A percentile compares a stretch with the other conserved stretches of the same genome.
Conservation (phyloP, 2,113 vertebrate species). For the Opisthocomus hoazin region DNA sequence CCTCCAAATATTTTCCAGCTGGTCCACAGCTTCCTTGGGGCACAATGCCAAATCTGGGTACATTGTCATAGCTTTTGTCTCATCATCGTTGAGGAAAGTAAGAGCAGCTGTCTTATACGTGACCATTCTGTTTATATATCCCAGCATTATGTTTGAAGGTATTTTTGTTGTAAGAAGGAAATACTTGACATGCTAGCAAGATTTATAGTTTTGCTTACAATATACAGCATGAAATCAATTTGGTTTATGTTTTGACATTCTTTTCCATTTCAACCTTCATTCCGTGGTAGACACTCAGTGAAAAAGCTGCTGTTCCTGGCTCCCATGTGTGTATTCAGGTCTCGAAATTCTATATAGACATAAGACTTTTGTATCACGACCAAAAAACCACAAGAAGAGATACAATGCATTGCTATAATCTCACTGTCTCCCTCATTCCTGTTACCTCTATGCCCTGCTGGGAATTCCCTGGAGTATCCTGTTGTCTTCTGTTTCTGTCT, state of each 20-base stretch:
- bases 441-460: constrained; percentile 56
- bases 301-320: neutral
- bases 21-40: neutral
- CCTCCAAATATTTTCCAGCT: neutral
- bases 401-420: neutral
- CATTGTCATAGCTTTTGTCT: neutral
- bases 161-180: neutral
- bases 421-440: neutral
- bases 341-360: neutral
- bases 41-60: neutral
- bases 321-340: neutral
- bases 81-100: neutral
- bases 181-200: neutral
- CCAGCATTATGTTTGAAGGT: neutral
- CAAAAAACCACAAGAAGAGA: neutral
- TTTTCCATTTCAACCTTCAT: neutral
- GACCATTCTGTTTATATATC: neutral
- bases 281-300: neutral
- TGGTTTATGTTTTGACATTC: neutral
- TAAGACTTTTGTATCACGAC: neutral
- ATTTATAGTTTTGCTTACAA: neutral
- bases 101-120: neutral
- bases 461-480: neutral
- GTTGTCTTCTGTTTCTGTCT: constrained; percentile 63
- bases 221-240: neutral